Percentiles rank a stretch among this genome's conserved stretches.
Conservation (phyloP, 2,113 vertebrate genomes). For the Nothocercus julius region DNA sequence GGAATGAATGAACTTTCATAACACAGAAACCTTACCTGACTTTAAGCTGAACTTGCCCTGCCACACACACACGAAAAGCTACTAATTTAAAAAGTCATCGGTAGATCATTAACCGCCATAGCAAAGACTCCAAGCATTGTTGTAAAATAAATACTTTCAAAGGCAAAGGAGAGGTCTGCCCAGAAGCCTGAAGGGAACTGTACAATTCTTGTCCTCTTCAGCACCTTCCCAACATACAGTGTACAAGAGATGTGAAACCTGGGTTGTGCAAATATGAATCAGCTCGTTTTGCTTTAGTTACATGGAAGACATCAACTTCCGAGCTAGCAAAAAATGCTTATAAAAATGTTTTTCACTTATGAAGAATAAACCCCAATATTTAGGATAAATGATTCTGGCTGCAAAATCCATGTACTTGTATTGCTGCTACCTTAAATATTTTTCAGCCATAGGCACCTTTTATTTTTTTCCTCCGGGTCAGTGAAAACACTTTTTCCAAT, state of each 20-base stretch:
- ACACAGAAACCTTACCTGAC: background rate
- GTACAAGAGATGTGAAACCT: background rate
- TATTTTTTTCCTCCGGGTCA: background rate
- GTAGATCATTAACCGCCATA: background rate
- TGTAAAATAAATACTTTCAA: background rate
- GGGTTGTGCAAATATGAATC: background rate
- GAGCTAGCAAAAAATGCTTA: background rate
- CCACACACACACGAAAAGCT: background rate
- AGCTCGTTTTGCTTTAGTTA: background rate
- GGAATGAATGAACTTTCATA: background rate
- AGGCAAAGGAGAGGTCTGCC: background rate
- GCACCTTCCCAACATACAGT: background rate
- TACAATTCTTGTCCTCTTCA: fast-evolving
- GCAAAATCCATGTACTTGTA: background rate
- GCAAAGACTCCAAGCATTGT: background rate
- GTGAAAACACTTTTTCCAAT: background rate
- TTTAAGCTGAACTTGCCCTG: background rate
- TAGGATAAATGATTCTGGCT: background rate
- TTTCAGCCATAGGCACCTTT: background rate
- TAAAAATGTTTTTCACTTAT: background rate
- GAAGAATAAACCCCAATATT: background rate
- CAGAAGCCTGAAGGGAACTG: background rate
- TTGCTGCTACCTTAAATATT: background rate
- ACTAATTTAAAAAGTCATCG: background rate
- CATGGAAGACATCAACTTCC: background rate